These are phyloP conservation scores for Eustalomyia histrio DNA, from an alignment of 2,888 invertebrate species.

Conservation along the genomic window DNA sequence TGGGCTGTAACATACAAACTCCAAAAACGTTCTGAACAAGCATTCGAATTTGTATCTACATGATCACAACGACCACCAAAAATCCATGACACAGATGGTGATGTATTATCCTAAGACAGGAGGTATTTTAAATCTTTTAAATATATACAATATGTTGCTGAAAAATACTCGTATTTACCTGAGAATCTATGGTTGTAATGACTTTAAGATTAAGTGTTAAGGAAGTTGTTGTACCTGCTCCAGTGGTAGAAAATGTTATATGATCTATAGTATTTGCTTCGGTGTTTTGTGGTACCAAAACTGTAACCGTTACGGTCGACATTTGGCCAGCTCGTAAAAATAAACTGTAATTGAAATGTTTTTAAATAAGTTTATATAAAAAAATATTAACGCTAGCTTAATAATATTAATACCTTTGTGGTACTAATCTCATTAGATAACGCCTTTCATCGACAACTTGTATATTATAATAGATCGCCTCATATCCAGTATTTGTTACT, in stretches of 20 bases:
- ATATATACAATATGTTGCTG: neutral
- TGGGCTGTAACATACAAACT: constrained; percentile 84
- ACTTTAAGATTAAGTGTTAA: constrained; percentile 80
- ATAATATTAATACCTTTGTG: constrained; percentile 79
- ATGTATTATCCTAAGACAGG: constrained; percentile 80
- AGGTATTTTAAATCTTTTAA: neutral
- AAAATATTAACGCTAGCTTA: neutral
- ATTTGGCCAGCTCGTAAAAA: constrained; percentile 80
- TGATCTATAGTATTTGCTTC: constrained; percentile 82
- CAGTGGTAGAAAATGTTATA: constrained; percentile 83
- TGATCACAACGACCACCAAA: constrained; percentile 84
- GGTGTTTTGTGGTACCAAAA: constrained; percentile 79
- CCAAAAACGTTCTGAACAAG: constrained; percentile 86
- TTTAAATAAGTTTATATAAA: too few relatives aligned
- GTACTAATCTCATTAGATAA: constrained; percentile 82
- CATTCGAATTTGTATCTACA: constrained; percentile 78
- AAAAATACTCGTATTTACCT: constrained; percentile 71
- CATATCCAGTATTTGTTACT: constrained; percentile 85
- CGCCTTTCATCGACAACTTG: constrained; percentile 83
- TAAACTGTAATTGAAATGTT: constrained; percentile 67
- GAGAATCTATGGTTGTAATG: constrained; percentile 72
- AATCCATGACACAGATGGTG: constrained; percentile 83
- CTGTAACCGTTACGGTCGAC: constrained; percentile 81
- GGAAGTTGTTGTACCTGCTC: constrained; percentile 76
- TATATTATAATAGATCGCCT: constrained; percentile 81